These are phyloP conservation scores for Odontesthes bonariensis DNA, from an alignment of 2,113 vertebrate species.

Conservation along the genomic window DNA sequence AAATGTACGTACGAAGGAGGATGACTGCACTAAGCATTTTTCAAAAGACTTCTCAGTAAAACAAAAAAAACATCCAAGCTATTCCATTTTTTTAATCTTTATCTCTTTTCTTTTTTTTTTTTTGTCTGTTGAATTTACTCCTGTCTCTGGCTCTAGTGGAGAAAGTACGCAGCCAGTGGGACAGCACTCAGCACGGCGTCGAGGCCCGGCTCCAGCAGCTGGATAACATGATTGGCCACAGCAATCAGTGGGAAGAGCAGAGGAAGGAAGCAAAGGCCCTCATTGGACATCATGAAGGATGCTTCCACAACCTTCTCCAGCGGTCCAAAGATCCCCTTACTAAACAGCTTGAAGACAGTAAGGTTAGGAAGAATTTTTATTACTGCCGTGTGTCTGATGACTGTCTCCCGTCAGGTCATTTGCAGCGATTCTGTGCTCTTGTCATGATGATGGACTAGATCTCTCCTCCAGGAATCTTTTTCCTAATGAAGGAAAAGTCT, in stretches of 20 bases:
- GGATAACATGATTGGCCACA: conserved; percentile 90
- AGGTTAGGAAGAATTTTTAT: conserved; percentile 78
- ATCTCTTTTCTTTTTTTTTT: background rate
- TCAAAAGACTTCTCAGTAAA: background rate
- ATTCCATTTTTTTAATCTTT: background rate
- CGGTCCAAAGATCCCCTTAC: conserved; percentile 84
- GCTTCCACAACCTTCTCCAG: conserved; percentile 85
- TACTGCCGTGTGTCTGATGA: conserved; percentile 11
- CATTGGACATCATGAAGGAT: conserved; percentile 88
- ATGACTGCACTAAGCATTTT: too few relatives aligned
- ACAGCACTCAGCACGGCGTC: conserved; percentile 90
- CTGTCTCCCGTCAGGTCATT: conserved; percentile 25
- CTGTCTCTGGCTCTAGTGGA: conserved; percentile 85
- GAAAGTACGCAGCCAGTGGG: conserved; percentile 93
- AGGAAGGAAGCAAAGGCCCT: conserved; percentile 87
- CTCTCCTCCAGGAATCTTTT: conserved; percentile 12
- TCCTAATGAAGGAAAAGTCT: conserved; percentile 22
- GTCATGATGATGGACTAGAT: background rate
- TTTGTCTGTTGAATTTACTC: background rate
- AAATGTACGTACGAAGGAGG: conserved; percentile 85
- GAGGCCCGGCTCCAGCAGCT: conserved; percentile 91
- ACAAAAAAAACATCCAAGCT: background rate
- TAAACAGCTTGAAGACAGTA: conserved; percentile 90
- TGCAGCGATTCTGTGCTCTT: conserved; percentile 10
- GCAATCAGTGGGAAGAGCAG: conserved; percentile 91